Evolutionary conservation across 2,797 vertebrate genomes (phyloP).

Genomic region (Caiman crocodilus): DNA sequence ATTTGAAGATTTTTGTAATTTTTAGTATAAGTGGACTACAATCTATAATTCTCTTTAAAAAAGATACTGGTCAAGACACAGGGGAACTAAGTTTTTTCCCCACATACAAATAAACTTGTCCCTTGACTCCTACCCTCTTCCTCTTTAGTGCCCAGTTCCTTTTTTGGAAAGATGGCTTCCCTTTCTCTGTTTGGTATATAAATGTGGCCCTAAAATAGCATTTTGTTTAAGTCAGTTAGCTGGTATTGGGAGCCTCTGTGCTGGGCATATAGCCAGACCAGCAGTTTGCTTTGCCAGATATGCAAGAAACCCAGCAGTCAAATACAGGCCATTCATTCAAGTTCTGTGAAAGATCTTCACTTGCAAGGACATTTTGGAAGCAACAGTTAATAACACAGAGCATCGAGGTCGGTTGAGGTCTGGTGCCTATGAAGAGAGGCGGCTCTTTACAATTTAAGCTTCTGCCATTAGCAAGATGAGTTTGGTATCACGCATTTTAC

Average conservation of each 20-base stretch:
- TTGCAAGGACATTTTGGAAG: conserved; percentile 23
- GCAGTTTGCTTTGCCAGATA: not conserved
- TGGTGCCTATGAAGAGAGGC: not conserved
- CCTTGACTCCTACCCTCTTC: not conserved
- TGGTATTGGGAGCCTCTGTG: conserved; percentile 35
- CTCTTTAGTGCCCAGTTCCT: not conserved
- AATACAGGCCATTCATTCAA: conserved; percentile 13
- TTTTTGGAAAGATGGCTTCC: not conserved
- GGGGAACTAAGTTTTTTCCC: not conserved
- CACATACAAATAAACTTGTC: not conserved
- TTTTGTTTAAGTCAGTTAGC: not conserved
- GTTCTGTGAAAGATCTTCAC: not conserved
- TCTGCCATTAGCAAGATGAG: not conserved
- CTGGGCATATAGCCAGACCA: conserved; percentile 32
- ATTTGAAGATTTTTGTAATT: not conserved
- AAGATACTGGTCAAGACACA: not conserved
- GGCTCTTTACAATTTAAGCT: not conserved
- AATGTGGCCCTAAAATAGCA: conserved; percentile 10
- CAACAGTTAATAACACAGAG: not conserved
- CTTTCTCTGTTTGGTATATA: not conserved
- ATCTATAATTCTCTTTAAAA: not conserved
- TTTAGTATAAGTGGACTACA: not conserved
- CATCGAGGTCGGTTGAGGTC: not conserved
- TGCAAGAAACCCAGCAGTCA: not conserved
- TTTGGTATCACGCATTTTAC: not conserved